phyloP scores from a whole-genome alignment of 2,797 vertebrate genomes.

The Sphaeramia orbicularis region DNA sequence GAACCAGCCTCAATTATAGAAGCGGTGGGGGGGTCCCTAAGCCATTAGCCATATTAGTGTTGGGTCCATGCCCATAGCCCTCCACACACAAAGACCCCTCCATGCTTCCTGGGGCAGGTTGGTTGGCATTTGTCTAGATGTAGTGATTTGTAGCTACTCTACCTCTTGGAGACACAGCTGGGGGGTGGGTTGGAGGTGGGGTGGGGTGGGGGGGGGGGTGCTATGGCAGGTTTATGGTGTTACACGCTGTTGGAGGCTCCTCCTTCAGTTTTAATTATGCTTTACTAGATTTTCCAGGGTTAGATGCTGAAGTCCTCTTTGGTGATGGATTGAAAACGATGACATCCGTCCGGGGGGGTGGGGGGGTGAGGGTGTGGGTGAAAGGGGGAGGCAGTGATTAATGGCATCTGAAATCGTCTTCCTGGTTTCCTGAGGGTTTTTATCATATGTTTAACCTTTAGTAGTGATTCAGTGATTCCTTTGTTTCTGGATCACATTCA shows the following conservation, averaged over 20 bases:
- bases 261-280: constrained; percentile 27
- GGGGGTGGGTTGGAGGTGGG: too few species aligned
- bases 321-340: constrained; percentile 50
- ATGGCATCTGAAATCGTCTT: constrained; percentile 53
- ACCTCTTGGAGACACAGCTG: constrained; percentile 37
- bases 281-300: background rate
- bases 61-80: constrained; percentile 72
- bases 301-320: constrained; percentile 1
- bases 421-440: constrained; percentile 32
- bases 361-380: too few species aligned
- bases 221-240: constrained; percentile 16
- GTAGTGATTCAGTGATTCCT: constrained; percentile 40
- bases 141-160: constrained; percentile 44
- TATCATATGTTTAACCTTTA: constrained; percentile 69
- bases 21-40: constrained; percentile 80
- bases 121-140: constrained; percentile 51
- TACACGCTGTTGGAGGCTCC: background rate
- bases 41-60: constrained; percentile 82
- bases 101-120: constrained; percentile 56
- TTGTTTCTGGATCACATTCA: constrained; percentile 75
- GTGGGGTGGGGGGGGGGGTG: background rate
- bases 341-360: constrained; percentile 21
- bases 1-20: constrained; percentile 84
- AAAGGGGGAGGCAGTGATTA: constrained; percentile 70
- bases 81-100: constrained; percentile 72